Evolutionary conservation across 2,797 vertebrate species (phyloP).

Genomic region (Trematomus bernacchii): DNA sequence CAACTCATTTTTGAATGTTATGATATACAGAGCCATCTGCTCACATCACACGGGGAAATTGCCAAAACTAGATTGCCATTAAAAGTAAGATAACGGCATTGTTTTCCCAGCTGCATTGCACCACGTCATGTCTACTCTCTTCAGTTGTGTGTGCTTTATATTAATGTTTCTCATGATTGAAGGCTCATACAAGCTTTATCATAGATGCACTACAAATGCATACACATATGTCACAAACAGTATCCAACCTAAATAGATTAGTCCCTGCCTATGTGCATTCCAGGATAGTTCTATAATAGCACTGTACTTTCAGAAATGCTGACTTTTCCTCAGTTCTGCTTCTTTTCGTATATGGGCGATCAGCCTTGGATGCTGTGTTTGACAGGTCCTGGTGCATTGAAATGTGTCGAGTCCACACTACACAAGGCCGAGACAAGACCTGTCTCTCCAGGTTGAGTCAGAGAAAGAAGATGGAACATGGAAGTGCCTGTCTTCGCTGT

Average conservation of each 20-base stretch:
- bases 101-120: constrained; percentile 23
- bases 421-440: constrained; percentile 60
- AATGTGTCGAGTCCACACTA: constrained; percentile 59
- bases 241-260: background rate
- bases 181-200: constrained; percentile 2
- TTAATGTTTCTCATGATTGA: background rate
- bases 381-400: constrained; percentile 63
- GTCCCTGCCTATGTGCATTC: background rate
- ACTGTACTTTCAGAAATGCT: constrained; percentile 23
- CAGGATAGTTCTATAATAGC: constrained; percentile 10
- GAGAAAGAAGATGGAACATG: constrained; percentile 58
- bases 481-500: constrained; percentile 70
- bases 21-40: constrained; percentile 31
- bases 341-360: constrained; percentile 8
- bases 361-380: constrained; percentile 54
- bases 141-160: background rate
- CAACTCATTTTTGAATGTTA: constrained; percentile 28
- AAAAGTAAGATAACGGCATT: constrained; percentile 11
- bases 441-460: constrained; percentile 59
- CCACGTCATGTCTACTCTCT: constrained; percentile 15
- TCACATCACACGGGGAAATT: constrained; percentile 33
- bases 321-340: constrained; percentile 37
- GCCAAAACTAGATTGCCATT: constrained; percentile 18
- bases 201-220: constrained; percentile 1
- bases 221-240: background rate